Conservation (phyloP, 2,113 vertebrate species). For the Hemiprocne comata region DNA sequence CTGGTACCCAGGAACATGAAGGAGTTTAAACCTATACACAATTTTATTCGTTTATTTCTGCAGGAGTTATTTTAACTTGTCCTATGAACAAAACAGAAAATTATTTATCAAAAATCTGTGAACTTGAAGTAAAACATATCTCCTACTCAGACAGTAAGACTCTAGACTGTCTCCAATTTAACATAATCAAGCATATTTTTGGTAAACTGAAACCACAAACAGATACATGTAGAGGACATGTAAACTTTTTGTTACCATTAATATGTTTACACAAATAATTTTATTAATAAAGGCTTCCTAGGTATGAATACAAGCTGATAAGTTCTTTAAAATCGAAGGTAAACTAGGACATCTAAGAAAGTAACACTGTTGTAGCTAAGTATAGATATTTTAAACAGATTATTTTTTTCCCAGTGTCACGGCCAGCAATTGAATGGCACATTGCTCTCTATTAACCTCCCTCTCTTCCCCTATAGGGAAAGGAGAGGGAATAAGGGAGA, state of each 20-base stretch:
- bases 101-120: not conserved
- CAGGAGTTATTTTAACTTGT: not conserved
- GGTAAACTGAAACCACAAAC: not conserved
- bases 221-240: not conserved
- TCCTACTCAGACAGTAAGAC: not conserved
- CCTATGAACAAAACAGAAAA: not conserved
- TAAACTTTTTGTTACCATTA: not conserved
- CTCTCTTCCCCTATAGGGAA: too few species aligned
- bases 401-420: too few species aligned
- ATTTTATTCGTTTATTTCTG: not conserved
- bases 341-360: not conserved
- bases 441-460: too few species aligned
- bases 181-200: not conserved
- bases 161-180: not conserved
- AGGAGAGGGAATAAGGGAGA: too few species aligned
- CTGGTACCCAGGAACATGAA: not conserved
- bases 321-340: not conserved
- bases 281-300: not conserved
- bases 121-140: not conserved
- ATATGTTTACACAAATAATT: not conserved
- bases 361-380: not conserved
- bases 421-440: too few species aligned
- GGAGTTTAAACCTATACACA: not conserved
- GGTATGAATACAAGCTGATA: not conserved
- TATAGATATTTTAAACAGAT: not conserved